Evolutionary conservation across 2,113 vertebrate species (phyloP).

Genomic region (Hipposideros armiger): DNA sequence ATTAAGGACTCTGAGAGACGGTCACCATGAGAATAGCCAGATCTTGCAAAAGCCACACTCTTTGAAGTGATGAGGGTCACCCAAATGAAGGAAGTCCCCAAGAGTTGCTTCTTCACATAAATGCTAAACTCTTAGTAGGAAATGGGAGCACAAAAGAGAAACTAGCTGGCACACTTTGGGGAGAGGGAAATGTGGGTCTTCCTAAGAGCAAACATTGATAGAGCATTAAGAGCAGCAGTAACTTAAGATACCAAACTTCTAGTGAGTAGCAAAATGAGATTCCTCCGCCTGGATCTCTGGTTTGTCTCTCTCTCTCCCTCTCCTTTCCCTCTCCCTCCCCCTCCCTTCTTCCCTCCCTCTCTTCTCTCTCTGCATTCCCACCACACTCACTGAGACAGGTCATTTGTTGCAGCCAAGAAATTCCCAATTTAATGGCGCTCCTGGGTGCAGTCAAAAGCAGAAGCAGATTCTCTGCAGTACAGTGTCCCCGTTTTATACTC

Average conservation of each 20-base stretch:
- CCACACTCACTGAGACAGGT: background rate
- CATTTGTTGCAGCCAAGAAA: background rate
- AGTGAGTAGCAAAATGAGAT: background rate
- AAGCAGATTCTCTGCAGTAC: background rate
- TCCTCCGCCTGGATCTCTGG: background rate
- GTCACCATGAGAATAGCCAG: background rate
- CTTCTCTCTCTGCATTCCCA: background rate
- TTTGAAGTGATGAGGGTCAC: background rate
- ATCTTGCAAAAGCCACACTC: background rate
- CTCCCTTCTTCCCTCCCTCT: no score
- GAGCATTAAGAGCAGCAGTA: background rate
- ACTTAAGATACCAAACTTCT: background rate
- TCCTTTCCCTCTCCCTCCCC: accelerated
- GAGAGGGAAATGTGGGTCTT: background rate
- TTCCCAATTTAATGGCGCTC: background rate
- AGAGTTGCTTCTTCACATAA: background rate
- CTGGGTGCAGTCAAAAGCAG: background rate
- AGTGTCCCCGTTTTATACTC: background rate
- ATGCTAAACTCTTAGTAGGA: background rate
- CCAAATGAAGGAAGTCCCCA: background rate
- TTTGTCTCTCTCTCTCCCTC: background rate
- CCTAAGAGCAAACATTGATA: background rate
- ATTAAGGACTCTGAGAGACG: background rate
- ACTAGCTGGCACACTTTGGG: background rate
- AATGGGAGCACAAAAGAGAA: background rate